Evolutionary conservation across 2,888 invertebrate species (phyloP), one percentile per base, ranked within the genome.

Genomic region (Eurytoma adleriae): DNA sequence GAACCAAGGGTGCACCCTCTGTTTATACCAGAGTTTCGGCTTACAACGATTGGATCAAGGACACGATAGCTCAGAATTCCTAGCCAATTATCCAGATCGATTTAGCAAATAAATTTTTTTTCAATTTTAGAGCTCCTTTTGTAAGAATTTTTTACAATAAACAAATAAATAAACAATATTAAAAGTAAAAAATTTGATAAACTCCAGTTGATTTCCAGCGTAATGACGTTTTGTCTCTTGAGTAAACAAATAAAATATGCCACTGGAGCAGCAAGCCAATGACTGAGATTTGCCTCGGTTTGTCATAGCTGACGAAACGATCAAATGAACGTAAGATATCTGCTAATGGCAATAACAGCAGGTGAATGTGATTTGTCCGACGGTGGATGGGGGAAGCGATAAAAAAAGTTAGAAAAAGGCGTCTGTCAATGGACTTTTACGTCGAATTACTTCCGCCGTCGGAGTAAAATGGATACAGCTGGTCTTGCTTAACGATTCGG

Each of bases 21-120:
- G 88, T 92, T 10, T 92, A 89, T 84, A 91, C 91, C 1, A 87
- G 89, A 40, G 89, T 91, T 5, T 91, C 92, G 0, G 86, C 90
- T 54, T 91, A 89, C 83, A 70, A 88, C 76, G 88, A 89, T 13
- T 92, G 92, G 91, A 86, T 92, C 75, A 87, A 83, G 1, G 1
- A 20, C 2, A 83, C 20, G 7, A 79, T 83, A 3, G 18, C 68
- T 7, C 20, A 40, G 27, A 54, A 71, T 16, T 74, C 80, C 2
- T 77, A 76, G 12, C 30, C 12, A 27, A 30, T 7, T 7, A 30
- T 30, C 30, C 0, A 40, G 10, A 10, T 40, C 7, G 10, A 10
- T 40, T 40, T 10, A 40, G 24, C 24, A 1, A 24, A 24, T 24
- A 24, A 24, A 40, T 40, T 40, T 40, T 7, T 2, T 30, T 30